A percentile compares a stretch with the other conserved stretches of the same genome.
These are phyloP conservation scores for Netta rufina DNA, from an alignment of 2,797 vertebrate species.

Conservation along the genomic window DNA sequence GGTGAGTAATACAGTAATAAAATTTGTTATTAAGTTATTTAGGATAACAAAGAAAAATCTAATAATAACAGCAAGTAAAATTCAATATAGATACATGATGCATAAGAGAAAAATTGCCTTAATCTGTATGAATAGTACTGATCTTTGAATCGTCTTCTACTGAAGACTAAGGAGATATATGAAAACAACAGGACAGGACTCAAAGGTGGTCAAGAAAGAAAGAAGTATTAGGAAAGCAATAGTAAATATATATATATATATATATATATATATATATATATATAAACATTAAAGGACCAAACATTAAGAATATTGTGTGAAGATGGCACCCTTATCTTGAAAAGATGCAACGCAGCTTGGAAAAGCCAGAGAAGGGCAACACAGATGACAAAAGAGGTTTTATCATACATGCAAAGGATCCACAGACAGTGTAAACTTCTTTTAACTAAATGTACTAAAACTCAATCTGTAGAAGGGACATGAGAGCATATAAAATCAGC, in stretches of 20 bases:
- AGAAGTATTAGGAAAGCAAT: neutral
- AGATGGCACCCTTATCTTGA: neutral
- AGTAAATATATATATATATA: neutral
- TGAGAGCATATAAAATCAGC: neutral
- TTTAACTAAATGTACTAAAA: neutral
- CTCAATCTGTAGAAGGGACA: neutral
- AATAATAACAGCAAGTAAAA: neutral
- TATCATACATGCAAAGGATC: fast-evolving
- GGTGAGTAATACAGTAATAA: neutral
- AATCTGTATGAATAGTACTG: neutral
- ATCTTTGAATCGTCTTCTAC: neutral
- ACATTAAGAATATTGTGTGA: neutral
- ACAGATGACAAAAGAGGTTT: neutral
- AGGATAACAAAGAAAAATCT: neutral
- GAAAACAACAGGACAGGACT: neutral
- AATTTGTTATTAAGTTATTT: neutral
- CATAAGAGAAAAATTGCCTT: neutral
- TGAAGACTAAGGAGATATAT: neutral
- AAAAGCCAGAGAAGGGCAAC: neutral
- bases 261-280: neutral
- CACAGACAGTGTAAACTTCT: neutral
- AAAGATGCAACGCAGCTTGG: neutral
- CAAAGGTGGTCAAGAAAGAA: neutral
- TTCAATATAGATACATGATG: neutral
- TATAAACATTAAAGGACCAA: neutral